Evolutionary conservation across 1,140 invertebrate species (phyloP), one percentile per base, ranked within the genome.

Genomic region (Lasaia peninsularis): DNA sequence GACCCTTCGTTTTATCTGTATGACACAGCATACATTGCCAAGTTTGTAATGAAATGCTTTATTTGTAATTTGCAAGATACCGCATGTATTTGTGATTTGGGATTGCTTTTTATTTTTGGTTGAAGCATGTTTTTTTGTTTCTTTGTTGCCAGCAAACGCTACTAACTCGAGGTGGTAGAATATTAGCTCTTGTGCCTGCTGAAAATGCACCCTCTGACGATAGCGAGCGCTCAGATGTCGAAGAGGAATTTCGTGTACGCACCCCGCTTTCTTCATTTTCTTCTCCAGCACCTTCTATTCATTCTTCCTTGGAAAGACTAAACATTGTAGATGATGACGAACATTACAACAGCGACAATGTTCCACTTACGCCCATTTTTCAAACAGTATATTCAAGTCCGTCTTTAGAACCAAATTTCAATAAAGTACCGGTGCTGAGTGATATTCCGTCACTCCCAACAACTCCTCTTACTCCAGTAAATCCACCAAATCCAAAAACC

Each of bases 201-300:
- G 31, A 60, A 55, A 65, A 60, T 57, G 58, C 63, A 57, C 58
- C 52, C 52, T 65, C 63, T 65, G 63, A 65, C 21, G 58, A 60
- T 65, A 54, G 63, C 49, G 53, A 60, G 20, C 44, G 12, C 20
- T 64, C 62, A 18, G 56, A 63, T 16, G 6, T 16, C 12, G 14
- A 40, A 53, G 51, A 63, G 7, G 60, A 58, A 54, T 50, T 52
- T 33, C 51, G 31, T 33, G 51, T 40, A 14, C 35, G 12, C 35
- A 16, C 35, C n/a, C 14, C 35, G 52, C 33, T 54, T 54, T 54
- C 52, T 56, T 32, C 16, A 14, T 62, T 40, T 10, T 49, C 37
- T 53, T 63, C 62, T 16, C 28, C 58, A 32, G 62, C 62, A 52
- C 34, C 31, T 24, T 60, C 35, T 14, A 40, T 18, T 16, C 12